Conservation (phyloP, 2,888 invertebrate genomes). For the Drosophila gaucha region DNA sequence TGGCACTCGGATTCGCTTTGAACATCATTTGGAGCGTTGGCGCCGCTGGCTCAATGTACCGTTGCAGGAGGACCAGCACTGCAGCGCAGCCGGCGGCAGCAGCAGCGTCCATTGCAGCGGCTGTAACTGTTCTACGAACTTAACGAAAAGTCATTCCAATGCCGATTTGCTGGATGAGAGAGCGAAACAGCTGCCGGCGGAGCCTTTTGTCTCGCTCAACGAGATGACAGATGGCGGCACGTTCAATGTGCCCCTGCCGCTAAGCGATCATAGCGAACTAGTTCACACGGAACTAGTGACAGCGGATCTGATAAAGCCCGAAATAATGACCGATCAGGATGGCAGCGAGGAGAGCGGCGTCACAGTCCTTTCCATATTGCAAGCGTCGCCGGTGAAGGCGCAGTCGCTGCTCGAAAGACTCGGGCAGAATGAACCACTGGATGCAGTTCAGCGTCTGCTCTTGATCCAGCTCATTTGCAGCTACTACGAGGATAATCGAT, state of each 20-base stretch:
- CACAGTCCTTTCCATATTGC: constrained; percentile 65
- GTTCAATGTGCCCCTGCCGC: constrained; percentile 40
- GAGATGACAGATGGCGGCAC: constrained; percentile 30
- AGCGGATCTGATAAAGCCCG: constrained; percentile 33
- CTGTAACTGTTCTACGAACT: constrained; percentile 44
- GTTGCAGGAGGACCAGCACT: constrained; percentile 40
- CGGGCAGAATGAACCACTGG: constrained; percentile 61
- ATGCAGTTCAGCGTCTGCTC: constrained; percentile 64
- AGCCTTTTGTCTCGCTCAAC: constrained; percentile 57
- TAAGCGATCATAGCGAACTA: constrained; percentile 34
- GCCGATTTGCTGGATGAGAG: constrained; percentile 40
- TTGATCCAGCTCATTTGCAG: constrained; percentile 78
- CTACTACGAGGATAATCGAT: constrained; percentile 75
- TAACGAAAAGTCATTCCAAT: constrained; percentile 29
- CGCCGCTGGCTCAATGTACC: constrained; percentile 76
- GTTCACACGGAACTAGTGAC: constrained; percentile 34
- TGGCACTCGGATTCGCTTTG: constrained; percentile 80
- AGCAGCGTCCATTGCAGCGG: constrained; percentile 53
- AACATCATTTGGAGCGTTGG: constrained; percentile 78
- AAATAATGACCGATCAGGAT: constrained; percentile 35
- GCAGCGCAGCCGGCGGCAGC: not conserved
- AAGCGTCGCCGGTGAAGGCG: constrained; percentile 63
- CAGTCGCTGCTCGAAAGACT: constrained; percentile 60
- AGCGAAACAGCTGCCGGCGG: constrained; percentile 48
- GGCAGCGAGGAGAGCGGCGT: constrained; percentile 43